Evolutionary conservation across 2,888 invertebrate genomes (phyloP).

Genomic region (Spisula solida): DNA sequence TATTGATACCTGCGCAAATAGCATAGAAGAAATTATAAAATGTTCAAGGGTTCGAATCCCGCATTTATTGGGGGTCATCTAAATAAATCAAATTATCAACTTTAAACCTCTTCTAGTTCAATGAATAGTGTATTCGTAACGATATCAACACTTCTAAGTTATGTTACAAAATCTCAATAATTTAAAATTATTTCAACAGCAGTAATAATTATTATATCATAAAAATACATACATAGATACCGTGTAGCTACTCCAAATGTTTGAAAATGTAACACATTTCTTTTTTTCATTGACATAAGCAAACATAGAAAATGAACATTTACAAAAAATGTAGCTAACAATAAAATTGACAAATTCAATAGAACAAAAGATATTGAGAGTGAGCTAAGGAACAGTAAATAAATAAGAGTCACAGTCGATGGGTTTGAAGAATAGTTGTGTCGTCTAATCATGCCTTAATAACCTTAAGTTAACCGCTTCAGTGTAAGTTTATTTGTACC

Average conservation of each 20-base stretch:
- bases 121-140: too few relatives aligned
- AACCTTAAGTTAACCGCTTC: not conserved
- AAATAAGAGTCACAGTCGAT: not conserved
- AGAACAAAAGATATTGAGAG: not conserved
- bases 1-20: too few relatives aligned
- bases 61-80: too few relatives aligned
- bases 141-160: too few relatives aligned
- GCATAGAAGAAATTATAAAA: too few relatives aligned
- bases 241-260: not conserved
- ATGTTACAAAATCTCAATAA: too few relatives aligned
- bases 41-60: too few relatives aligned
- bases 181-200: too few relatives aligned
- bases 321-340: not conserved
- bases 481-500: not conserved
- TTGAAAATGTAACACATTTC: not conserved
- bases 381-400: not conserved
- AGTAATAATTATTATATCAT: not conserved
- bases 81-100: too few relatives aligned
- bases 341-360: not conserved
- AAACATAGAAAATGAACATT: too few relatives aligned
- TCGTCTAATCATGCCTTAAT: not conserved
- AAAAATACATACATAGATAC: not conserved
- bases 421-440: constrained; percentile 15
- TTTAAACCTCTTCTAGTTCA: too few relatives aligned
- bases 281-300: too few relatives aligned